Conservation (phyloP, 2,888 invertebrate genomes). For the Diaperis boleti region DNA sequence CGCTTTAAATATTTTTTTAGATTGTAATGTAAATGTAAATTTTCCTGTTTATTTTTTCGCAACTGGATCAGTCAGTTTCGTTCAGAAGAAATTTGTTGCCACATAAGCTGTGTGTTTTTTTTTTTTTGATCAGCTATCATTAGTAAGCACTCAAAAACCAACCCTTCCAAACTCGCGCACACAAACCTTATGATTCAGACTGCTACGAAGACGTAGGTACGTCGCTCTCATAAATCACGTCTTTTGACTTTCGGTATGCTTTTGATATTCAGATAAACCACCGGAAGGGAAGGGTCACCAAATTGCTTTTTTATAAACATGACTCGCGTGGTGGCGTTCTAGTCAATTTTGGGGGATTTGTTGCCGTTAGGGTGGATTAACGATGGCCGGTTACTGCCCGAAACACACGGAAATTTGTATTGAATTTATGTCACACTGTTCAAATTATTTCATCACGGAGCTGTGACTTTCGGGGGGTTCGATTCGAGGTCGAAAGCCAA, state of each 20-base stretch:
- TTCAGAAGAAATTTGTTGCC: too few relatives aligned
- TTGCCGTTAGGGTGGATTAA: constrained; percentile 33
- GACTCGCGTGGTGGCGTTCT: constrained; percentile 5
- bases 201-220: not conserved
- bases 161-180: too few relatives aligned
- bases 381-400: constrained; percentile 12
- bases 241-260: constrained; percentile 10
- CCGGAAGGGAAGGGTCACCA: constrained; percentile 9
- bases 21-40: too few relatives aligned
- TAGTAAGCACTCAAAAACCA: too few relatives aligned
- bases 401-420: constrained; percentile 30
- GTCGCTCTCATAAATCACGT: constrained; percentile 5
- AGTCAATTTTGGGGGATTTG: constrained; percentile 32
- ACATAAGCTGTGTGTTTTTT: too few relatives aligned
- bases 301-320: constrained; percentile 34
- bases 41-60: too few relatives aligned
- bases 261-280: constrained; percentile 26
- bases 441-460: constrained; percentile 8
- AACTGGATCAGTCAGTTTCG: too few relatives aligned
- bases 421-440: constrained; percentile 21
- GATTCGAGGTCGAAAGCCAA: not conserved
- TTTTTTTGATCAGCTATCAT: too few relatives aligned
- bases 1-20: too few relatives aligned
- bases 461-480: not conserved
- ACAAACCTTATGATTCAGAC: not conserved